Conservation (phyloP, 1,140 invertebrate species). For the Eurosta solidaginis region DNA sequence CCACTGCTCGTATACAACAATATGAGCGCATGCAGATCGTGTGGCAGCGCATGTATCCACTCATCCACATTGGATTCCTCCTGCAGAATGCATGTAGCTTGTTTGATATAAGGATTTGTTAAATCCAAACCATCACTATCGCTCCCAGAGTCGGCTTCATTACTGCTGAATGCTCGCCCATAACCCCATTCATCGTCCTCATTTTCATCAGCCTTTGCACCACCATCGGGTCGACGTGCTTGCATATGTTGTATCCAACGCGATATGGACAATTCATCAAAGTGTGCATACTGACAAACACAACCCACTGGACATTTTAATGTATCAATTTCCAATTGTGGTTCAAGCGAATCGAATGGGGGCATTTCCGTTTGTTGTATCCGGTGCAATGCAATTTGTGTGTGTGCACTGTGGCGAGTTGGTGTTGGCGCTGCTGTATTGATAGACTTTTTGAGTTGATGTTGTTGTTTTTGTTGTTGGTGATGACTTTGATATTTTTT, state of each 20-base stretch:
- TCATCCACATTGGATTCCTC: slow-evolving; percentile 59
- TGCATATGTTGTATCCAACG: slow-evolving; percentile 59
- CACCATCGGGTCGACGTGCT: slow-evolving; percentile 33
- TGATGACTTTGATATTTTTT: neutral
- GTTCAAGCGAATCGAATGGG: neutral
- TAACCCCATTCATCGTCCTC: slow-evolving; percentile 35
- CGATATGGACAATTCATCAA: slow-evolving; percentile 61
- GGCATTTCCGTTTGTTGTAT: slow-evolving; percentile 26
- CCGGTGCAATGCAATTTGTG: neutral
- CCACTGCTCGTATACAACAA: slow-evolving; percentile 62
- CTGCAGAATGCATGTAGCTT: slow-evolving; percentile 66
- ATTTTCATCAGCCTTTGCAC: slow-evolving; percentile 31
- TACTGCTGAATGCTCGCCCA: slow-evolving; percentile 43
- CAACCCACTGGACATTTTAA: slow-evolving; percentile 60
- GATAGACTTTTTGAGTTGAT: neutral
- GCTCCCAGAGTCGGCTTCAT: slow-evolving; percentile 39
- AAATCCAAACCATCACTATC: slow-evolving; percentile 45
- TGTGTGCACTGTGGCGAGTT: neutral
- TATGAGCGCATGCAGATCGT: slow-evolving; percentile 64
- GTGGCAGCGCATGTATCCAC: slow-evolving; percentile 62
- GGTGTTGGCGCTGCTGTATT: neutral
- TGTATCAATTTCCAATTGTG: slow-evolving; percentile 37
- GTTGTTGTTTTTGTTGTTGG: neutral
- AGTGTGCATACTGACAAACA: slow-evolving; percentile 61
- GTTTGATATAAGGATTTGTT: slow-evolving; percentile 60